phyloP scores from a whole-genome alignment of 2,888 invertebrate genomes.

The Troides oblongomaculatus region DNA sequence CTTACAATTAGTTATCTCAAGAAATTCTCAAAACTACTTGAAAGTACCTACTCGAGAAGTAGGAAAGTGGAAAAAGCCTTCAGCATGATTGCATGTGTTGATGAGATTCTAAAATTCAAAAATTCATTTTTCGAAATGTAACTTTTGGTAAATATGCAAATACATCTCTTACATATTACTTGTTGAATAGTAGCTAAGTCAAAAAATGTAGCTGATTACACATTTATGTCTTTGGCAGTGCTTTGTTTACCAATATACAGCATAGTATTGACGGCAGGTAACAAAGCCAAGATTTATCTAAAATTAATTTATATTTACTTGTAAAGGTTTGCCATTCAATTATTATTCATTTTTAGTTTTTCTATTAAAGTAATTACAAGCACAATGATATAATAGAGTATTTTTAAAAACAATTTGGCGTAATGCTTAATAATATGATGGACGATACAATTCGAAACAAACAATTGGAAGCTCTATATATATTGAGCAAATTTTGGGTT shows the following conservation, averaged over 20 bases:
- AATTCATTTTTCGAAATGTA: conserved; percentile 19
- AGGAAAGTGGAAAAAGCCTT: conserved; percentile 60
- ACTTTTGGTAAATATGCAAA: conserved; percentile 4
- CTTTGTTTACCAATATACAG: background rate
- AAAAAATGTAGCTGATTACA: conserved; percentile 1
- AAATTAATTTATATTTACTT: background rate
- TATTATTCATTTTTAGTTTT: background rate
- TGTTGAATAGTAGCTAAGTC: conserved; percentile 8
- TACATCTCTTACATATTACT: background rate
- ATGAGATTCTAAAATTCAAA: conserved; percentile 34
- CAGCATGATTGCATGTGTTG: conserved; percentile 68
- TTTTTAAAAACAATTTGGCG: conserved; percentile 22
- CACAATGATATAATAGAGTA: conserved; percentile 3
- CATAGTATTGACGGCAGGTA: background rate
- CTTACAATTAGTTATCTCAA: conserved; percentile 72
- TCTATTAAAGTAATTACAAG: conserved; percentile 11
- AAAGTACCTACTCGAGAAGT: conserved; percentile 62
- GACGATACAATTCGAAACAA: conserved; percentile 25
- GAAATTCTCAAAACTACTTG: conserved; percentile 67
- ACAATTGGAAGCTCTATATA: conserved; percentile 57
- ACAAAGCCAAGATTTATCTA: background rate
- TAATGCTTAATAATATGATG: conserved; percentile 18
- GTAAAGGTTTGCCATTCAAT: conserved; percentile 7
- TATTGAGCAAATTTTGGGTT: conserved; percentile 61
- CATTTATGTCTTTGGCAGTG: conserved; percentile 4